Evolutionary conservation across 2,797 vertebrate species (phyloP).

Genomic region (Uromys caudimaculatus): DNA sequence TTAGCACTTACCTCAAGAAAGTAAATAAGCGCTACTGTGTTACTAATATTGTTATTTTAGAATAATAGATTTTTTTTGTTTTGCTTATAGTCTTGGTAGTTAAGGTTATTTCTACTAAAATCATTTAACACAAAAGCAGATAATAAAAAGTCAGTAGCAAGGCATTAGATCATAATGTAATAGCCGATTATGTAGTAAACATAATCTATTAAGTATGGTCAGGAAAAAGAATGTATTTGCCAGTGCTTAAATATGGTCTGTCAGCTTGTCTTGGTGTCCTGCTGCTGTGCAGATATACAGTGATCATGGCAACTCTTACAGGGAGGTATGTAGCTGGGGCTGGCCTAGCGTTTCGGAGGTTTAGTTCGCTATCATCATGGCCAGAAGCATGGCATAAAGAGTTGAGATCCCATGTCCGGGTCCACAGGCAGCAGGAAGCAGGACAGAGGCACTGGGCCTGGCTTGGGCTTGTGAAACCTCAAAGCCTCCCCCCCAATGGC

Average conservation of each 20-base stretch:
- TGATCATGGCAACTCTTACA: background rate
- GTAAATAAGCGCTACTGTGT: background rate
- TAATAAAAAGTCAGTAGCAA: background rate
- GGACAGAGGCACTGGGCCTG: background rate
- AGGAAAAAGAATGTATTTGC: background rate
- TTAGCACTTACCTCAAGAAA: background rate
- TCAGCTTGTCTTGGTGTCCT: background rate
- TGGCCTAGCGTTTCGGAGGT: background rate
- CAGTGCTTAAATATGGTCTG: background rate
- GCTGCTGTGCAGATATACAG: background rate
- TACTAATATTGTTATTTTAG: conserved; percentile 17
- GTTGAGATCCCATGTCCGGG: background rate
- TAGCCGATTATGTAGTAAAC: background rate
- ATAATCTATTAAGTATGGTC: background rate
- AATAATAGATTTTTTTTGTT: background rate
- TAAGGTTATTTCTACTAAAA: conserved; percentile 20
- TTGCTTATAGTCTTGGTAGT: background rate
- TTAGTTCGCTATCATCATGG: background rate
- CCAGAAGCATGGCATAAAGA: background rate
- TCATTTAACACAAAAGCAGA: background rate
- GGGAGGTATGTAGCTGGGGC: background rate
- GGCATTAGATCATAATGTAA: background rate
- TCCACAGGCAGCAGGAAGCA: background rate
- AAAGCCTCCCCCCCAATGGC: background rate
- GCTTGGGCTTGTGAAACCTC: background rate